Conservation (phyloP, 2,113 vertebrate species). For the Solenodon paradoxus region DNA sequence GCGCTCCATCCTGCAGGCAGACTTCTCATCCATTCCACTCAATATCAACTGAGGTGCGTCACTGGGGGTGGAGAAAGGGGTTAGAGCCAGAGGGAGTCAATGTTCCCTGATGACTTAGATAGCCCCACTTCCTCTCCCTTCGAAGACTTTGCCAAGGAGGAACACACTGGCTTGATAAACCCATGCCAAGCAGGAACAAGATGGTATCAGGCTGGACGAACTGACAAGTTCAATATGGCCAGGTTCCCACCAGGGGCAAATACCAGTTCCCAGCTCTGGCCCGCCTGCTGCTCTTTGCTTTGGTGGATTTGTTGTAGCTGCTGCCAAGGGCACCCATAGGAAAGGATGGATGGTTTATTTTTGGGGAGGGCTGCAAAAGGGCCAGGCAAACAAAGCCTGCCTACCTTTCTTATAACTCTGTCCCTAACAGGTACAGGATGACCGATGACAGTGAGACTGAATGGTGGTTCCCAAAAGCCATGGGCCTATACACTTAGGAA, state of each 20-base stretch:
- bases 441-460: background rate
- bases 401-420: background rate
- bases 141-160: conserved; percentile 18
- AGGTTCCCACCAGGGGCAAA: conserved; percentile 11
- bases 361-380: background rate
- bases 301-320: conserved; percentile 39
- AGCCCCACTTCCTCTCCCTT: conserved; percentile 12
- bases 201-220: conserved; percentile 18
- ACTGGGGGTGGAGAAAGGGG: background rate
- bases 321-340: conserved; percentile 23
- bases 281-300: conserved; percentile 6
- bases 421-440: background rate
- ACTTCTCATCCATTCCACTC: background rate
- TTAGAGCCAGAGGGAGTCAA: background rate
- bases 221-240: conserved; percentile 7
- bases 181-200: conserved; percentile 48
- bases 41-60: background rate
- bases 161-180: background rate
- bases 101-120: background rate
- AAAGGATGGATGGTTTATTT: background rate
- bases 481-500: background rate
- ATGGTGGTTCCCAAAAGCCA: background rate
- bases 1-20: background rate
- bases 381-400: background rate
- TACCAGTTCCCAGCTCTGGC: background rate